Conservation (phyloP, 1,140 invertebrate genomes). For the Ips nitidus region DNA sequence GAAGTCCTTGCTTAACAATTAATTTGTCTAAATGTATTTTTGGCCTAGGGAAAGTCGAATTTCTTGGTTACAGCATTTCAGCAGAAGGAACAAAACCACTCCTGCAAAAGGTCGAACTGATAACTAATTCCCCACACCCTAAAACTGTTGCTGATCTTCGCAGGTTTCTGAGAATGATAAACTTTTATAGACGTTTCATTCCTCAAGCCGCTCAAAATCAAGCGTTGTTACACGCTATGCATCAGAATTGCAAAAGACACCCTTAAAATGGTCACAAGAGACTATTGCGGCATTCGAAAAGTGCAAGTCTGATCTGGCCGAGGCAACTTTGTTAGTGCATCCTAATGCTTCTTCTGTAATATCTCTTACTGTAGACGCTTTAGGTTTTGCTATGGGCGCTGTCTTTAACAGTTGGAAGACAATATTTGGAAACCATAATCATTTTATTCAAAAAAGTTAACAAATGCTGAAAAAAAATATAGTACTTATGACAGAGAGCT, state of each 20-base stretch:
- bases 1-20: neutral
- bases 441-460: neutral
- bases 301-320: neutral
- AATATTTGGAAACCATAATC: neutral
- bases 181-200: neutral
- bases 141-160: neutral
- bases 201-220: neutral
- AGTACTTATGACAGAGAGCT: slow-evolving; percentile 26
- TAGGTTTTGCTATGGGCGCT: slow-evolving; percentile 3
- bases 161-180: neutral
- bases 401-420: neutral
- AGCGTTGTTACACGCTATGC: neutral
- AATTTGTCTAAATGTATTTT: slow-evolving; percentile 8
- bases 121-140: neutral
- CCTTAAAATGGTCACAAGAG: neutral
- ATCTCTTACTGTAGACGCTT: neutral
- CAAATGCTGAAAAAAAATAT: neutral
- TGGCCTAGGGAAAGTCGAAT: neutral
- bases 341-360: neutral
- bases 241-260: neutral
- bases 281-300: neutral
- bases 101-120: neutral
- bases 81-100: neutral
- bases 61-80: neutral
- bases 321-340: slow-evolving; percentile 1